A percentile compares a stretch with the other conserved stretches of the same genome.
phyloP scores from a whole-genome alignment of 1,140 invertebrate genomes.

The Kradibia gibbosae region DNA sequence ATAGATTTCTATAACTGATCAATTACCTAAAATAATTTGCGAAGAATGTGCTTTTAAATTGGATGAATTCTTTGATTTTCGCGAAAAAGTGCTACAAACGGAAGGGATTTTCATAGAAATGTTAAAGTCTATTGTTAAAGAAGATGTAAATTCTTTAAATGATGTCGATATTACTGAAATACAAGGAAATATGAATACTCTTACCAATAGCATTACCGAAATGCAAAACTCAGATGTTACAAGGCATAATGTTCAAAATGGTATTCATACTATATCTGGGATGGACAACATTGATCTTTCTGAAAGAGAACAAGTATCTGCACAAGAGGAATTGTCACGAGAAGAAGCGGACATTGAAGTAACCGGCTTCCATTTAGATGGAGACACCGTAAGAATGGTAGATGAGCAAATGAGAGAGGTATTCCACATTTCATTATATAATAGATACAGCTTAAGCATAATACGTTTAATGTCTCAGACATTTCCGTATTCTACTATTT shows the following conservation, averaged over 20 bases:
- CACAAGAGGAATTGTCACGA: conserved; percentile 64
- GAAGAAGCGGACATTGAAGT: conserved; percentile 66
- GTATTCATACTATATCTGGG: conserved; percentile 64
- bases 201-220: conserved; percentile 59
- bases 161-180: conserved; percentile 57
- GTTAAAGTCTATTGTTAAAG: conserved; percentile 69
- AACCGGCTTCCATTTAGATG: conserved; percentile 66
- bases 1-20: conserved; percentile 75
- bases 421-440: too few relatives aligned
- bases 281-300: conserved; percentile 67
- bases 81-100: conserved; percentile 74
- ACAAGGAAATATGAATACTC: conserved; percentile 56
- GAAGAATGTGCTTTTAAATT: conserved; percentile 76
- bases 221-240: conserved; percentile 57
- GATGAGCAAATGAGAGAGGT: conserved; percentile 65
- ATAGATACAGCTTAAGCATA: too few relatives aligned
- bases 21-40: conserved; percentile 77
- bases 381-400: conserved; percentile 68
- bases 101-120: conserved; percentile 74
- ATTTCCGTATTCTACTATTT: neutral
- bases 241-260: conserved; percentile 52
- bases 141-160: conserved; percentile 53
- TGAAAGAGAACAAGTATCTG: conserved; percentile 64
- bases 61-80: conserved; percentile 76
- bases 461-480: too few relatives aligned